Base-by-base conservation (phyloP, 1,140 invertebrate genomes). In the Cotesia vestalis region DNA sequence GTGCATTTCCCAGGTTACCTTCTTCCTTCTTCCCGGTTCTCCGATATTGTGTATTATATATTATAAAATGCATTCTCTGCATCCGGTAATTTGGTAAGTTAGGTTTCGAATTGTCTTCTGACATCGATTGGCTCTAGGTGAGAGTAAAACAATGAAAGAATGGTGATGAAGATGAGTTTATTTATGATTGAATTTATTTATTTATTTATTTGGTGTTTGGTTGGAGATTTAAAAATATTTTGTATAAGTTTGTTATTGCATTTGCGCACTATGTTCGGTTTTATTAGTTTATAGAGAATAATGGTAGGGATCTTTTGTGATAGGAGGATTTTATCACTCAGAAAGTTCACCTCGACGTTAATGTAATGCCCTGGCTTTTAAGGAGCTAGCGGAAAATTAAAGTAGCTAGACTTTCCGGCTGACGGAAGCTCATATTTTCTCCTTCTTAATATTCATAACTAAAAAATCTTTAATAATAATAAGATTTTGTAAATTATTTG, bases 311-410 rank as follows among this genome's bases (percentile, higher is more conserved):
- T 46, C 46, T 51, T 64, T 20, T 67, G 40, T 40, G 62, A 71
- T 17, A 8, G 34, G 46, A 73, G 60, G 27, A 71, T 72, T 64
- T 68, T 64, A 71, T 75, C 73, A 64, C 64, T 69, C 73, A 72
- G 53, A 63, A 77, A 63, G 69, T 34, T 66, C 17, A 59, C 63
- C 40, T 63, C 63, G n/a, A 55, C 72, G 73, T 72, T 76, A 77
- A 77, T 70, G 72, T 69, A 64, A 68, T 64, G 8, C 52, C 62
- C 34, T 66, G 60, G 61, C 53, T 77, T 70, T 76, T 67, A 73
- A 68, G 73, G 71, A 77, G 73, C 80, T 78, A 80, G 78, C 80
- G 80, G 79, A 81, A 81, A 81, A 81, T 81, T 81, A 79, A 75
- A 81, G 77, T 72, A 75, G 77, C 75, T 76, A 75, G 78, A 80